Conservation (phyloP, 2,888 invertebrate species). For the Meandrusa payeni region DNA sequence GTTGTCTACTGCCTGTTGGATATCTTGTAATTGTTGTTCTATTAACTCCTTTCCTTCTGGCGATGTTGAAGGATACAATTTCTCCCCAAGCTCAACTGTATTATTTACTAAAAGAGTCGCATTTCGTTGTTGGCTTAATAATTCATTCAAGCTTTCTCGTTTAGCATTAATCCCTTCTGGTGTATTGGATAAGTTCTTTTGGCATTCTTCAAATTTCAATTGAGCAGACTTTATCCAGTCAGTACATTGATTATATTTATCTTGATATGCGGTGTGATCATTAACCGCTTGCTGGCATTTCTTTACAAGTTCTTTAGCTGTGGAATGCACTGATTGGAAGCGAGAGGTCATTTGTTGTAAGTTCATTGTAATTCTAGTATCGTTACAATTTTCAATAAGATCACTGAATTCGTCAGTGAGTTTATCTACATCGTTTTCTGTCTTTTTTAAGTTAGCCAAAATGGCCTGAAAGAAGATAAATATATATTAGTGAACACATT, state of each 20-base stretch:
- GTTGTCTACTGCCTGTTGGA: slow-evolving; percentile 90
- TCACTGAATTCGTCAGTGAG: slow-evolving; percentile 92
- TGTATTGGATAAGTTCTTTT: slow-evolving; percentile 82
- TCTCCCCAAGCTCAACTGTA: slow-evolving; percentile 93
- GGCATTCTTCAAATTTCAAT: slow-evolving; percentile 84
- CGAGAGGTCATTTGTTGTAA: slow-evolving; percentile 94
- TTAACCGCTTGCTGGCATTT: slow-evolving; percentile 94
- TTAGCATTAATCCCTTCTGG: slow-evolving; percentile 86
- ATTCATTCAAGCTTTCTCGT: slow-evolving; percentile 85
- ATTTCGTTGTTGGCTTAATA: slow-evolving; percentile 87
- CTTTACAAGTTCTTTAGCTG: slow-evolving; percentile 93
- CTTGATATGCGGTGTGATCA: slow-evolving; percentile 89
- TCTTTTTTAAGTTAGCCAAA: slow-evolving; percentile 88
- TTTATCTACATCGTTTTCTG: slow-evolving; percentile 93
- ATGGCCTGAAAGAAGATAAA: slow-evolving; percentile 81
- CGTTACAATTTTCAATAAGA: slow-evolving; percentile 91
- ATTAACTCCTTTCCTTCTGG: slow-evolving; percentile 93
- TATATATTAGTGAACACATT: slow-evolving; percentile 13
- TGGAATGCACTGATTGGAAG: slow-evolving; percentile 93
- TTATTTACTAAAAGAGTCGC: slow-evolving; percentile 89
- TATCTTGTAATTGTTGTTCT: slow-evolving; percentile 89
- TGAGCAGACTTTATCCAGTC: slow-evolving; percentile 90
- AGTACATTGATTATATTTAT: slow-evolving; percentile 91
- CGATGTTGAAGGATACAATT: slow-evolving; percentile 91
- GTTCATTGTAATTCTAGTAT: slow-evolving; percentile 92